Evolutionary conservation across 2,113 vertebrate species (phyloP), one percentile per base, ranked within the genome.

Genomic region (Hoplias malabaricus): DNA sequence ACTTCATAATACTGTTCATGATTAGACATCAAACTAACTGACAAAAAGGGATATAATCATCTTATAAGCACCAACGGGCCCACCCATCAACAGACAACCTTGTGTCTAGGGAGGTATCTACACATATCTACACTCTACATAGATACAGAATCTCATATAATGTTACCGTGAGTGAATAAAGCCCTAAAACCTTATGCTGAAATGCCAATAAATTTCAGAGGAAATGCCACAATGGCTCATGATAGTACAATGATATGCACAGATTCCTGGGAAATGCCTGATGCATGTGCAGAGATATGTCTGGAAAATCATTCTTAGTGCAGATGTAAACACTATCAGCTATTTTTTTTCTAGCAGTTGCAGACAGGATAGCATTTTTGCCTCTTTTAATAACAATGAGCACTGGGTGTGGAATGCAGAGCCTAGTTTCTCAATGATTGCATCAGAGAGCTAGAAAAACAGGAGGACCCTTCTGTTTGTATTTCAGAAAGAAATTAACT

Each of bases 291-390:
- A 69, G 14, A 78, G 68, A 84, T 85, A 59, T 88, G 87, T 90
- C 87, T 90, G 90, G 90, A 89, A 92, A 91, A 89, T 86, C 85
- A 86, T 89, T 90, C 87, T 90, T 84, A 79, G 86, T 79, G 88
- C 78, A 86, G 86, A 88, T 82, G 86, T 86, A 89, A 92, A 92
- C 91, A 90, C 83, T 88, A 90, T 90, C 73, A 90, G 92, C 91
- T 90, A 91, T 91, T 93, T 90, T 89, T 93, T 90, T 89, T 86
- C 84, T 86, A 86, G 87, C 90, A 88, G 89, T 88, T 82, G 85
- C 84, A 83, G 76, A 72, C 74, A 87, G 86, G 87, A 90, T 83
- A 80, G 16, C 81, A 79, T 83, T 84, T 68, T 85, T 79, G 50
- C 33, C 31, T 83, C 79, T 73, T 73, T 61, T 85, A 84, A 86